A percentile compares a stretch with the other conserved stretches of the same genome.
Evolutionary conservation across 2,113 vertebrate genomes (phyloP).

Genomic region (Colistium nudipinnis): DNA sequence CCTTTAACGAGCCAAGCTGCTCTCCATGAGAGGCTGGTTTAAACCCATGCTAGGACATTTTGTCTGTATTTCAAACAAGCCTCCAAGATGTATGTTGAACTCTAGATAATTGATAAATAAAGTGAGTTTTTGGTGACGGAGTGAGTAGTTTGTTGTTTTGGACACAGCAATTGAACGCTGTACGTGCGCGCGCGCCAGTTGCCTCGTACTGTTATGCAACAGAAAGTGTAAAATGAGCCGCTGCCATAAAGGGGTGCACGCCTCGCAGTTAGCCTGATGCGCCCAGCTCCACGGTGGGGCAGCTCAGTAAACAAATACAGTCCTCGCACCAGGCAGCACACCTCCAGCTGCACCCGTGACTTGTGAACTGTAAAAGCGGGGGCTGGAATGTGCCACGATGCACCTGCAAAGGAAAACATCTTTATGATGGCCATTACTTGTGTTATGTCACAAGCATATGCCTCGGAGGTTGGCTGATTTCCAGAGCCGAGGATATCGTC

Average conservation of each 20-base stretch:
- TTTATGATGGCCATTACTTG: constrained; percentile 50
- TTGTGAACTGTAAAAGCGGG: constrained; percentile 55
- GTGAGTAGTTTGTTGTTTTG: constrained; percentile 50
- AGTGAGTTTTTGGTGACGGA: constrained; percentile 27
- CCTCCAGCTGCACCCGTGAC: constrained; percentile 45
- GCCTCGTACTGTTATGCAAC: constrained; percentile 58
- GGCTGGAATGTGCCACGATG: constrained; percentile 51
- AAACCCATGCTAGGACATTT: constrained; percentile 36
- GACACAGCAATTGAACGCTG: constrained; percentile 5
- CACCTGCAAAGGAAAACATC: constrained; percentile 47
- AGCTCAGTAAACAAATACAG: constrained; percentile 60
- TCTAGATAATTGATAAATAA: constrained; percentile 18
- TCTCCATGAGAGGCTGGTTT: constrained; percentile 39
- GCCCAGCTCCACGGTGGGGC: constrained; percentile 25
- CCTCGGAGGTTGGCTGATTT: constrained; percentile 19
- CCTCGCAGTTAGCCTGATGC: constrained; percentile 44
- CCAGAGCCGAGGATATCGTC: constrained; percentile 27
- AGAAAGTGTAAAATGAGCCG: constrained; percentile 64
- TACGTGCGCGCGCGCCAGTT: constrained; percentile 14
- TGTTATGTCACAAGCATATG: constrained; percentile 53
- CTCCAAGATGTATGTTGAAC: constrained; percentile 24
- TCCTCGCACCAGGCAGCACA: constrained; percentile 30
- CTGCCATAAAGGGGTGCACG: constrained; percentile 61
- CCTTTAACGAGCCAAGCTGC: constrained; percentile 17
- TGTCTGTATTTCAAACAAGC: constrained; percentile 28